Evolutionary conservation across 2,113 vertebrate species (phyloP).

Genomic region (Pyxicephalus adspersus): DNA sequence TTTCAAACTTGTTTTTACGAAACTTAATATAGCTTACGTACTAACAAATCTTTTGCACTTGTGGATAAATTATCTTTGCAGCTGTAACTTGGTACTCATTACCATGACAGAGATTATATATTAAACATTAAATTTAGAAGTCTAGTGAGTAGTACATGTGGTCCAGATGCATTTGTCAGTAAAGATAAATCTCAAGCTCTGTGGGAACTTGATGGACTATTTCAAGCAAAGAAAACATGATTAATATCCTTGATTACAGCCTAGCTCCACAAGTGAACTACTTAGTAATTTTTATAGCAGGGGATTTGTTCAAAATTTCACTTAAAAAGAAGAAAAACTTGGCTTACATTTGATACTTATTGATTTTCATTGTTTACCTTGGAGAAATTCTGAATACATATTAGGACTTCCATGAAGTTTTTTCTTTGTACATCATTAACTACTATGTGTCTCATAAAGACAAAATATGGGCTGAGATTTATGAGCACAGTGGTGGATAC

Average conservation of each 20-base stretch:
- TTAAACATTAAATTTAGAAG: not conserved
- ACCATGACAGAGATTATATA: not conserved
- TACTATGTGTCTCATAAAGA: slow-evolving; percentile 7
- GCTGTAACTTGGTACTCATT: not conserved
- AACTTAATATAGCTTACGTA: too few species aligned
- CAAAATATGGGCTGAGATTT: slow-evolving; percentile 20
- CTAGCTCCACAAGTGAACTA: slow-evolving; percentile 23
- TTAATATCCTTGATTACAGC: slow-evolving; percentile 48
- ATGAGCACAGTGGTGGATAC: slow-evolving; percentile 15
- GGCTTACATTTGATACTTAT: slow-evolving; percentile 16
- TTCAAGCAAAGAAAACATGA: slow-evolving; percentile 26
- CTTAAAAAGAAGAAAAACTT: slow-evolving; percentile 45
- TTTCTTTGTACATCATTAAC: slow-evolving; percentile 22
- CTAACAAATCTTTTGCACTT: not conserved
- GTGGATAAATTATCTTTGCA: not conserved
- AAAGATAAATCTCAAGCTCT: slow-evolving; percentile 39
- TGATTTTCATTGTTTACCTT: slow-evolving; percentile 45
- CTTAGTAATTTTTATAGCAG: slow-evolving; percentile 46
- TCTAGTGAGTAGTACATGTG: slow-evolving; percentile 9
- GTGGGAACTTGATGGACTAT: slow-evolving; percentile 13
- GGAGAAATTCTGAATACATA: slow-evolving; percentile 24
- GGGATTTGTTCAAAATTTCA: slow-evolving; percentile 19
- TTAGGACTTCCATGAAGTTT: not conserved
- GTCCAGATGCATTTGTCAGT: slow-evolving; percentile 22
- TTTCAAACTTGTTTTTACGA: too few species aligned